These are phyloP conservation scores for Gyrodactylus bullatarudis DNA, from an alignment of 1,140 invertebrate species.

Conservation along the genomic window DNA sequence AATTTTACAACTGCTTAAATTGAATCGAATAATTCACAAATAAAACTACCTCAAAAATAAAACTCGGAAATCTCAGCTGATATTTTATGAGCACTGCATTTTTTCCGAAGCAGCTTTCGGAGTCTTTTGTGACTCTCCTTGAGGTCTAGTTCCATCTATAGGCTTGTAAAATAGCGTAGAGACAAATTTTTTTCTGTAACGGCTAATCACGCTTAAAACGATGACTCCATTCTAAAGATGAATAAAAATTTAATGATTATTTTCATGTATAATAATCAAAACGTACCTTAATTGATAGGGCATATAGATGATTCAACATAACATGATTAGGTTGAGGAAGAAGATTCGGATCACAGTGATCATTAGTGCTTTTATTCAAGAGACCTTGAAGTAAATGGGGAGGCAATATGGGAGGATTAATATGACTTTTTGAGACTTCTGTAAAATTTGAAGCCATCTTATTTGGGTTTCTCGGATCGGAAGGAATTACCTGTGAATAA, in stretches of 20 bases:
- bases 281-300: constrained; percentile 58
- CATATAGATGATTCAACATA: constrained; percentile 98
- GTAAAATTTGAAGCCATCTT: constrained; percentile 11
- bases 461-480: constrained; percentile 13
- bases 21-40: too few species aligned
- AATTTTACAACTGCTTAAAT: too few species aligned
- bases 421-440: constrained; percentile 11
- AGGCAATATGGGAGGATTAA: constrained; percentile 73
- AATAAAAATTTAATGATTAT: constrained; percentile 6
- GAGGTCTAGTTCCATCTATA: constrained; percentile 25
- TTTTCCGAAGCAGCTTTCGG: too few species aligned
- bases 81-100: too few species aligned
- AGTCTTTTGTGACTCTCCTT: neutral
- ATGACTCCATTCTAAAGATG: constrained; percentile 52
- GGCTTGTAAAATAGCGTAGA: constrained; percentile 95
- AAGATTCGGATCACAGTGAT: constrained; percentile 72
- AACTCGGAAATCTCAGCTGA: too few species aligned
- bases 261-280: neutral
- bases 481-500: constrained; percentile 50
- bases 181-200: constrained; percentile 93
- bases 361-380: constrained; percentile 67
- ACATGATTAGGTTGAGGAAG: constrained; percentile 86
- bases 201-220: constrained; percentile 78
- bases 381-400: constrained; percentile 88
- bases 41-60: too few species aligned